Evolutionary conservation across 2,113 vertebrate genomes (phyloP).

Genomic region (Nettapus auritus): DNA sequence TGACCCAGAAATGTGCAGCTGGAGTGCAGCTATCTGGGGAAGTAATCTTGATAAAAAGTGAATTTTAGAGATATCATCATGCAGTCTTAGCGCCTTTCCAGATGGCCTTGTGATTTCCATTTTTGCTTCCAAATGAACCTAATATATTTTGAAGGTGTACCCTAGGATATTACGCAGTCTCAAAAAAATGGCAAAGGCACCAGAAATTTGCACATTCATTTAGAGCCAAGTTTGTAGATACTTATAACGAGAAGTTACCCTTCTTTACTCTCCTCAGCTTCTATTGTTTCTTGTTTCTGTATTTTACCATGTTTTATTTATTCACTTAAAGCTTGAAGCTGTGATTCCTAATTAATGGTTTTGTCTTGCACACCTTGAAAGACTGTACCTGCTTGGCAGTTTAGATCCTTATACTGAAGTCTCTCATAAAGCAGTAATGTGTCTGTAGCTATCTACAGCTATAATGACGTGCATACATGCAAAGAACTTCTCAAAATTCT

Average conservation of each 20-base stretch:
- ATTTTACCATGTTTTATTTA: not conserved
- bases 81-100: not conserved
- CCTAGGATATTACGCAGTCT: not conserved
- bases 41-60: not conserved
- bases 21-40: not conserved
- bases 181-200: not conserved
- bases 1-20: not conserved
- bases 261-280: not conserved
- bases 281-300: not conserved
- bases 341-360: not conserved
- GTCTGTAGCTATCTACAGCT: not conserved
- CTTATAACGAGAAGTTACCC: not conserved
- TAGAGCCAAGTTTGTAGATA: not conserved
- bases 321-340: not conserved
- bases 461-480: not conserved
- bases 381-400: not conserved
- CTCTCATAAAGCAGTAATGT: not conserved
- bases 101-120: not conserved
- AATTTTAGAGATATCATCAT: not conserved
- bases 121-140: constrained; percentile 2
- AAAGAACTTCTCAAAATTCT: not conserved
- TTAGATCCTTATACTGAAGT: too few species aligned
- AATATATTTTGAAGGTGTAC: not conserved
- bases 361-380: not conserved
- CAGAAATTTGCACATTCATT: not conserved